Conservation (phyloP, 23 tunicate species). For the Styela clava region DNA sequence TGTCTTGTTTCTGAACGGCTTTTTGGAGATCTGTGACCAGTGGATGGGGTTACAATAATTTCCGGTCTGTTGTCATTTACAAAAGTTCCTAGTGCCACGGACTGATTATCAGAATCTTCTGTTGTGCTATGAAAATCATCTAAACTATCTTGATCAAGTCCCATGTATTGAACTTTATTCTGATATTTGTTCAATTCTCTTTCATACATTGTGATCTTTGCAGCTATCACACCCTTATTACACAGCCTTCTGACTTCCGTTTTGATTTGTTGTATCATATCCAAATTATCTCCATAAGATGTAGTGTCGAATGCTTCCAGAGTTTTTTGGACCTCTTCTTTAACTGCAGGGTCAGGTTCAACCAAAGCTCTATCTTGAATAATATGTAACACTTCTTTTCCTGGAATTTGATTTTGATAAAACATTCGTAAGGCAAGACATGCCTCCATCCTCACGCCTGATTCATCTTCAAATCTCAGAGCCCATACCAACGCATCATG, state of each 20-base stretch:
- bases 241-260: conserved; percentile 66
- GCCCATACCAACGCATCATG: conserved; percentile 73
- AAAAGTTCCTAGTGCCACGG: not conserved
- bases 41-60: not conserved
- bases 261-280: conserved; percentile 84
- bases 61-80: not conserved
- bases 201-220: conserved; percentile 74
- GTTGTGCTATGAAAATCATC: not conserved
- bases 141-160: not conserved
- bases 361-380: conserved; percentile 86
- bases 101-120: not conserved
- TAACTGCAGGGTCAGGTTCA: conserved; percentile 70
- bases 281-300: conserved; percentile 85
- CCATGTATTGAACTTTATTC: conserved; percentile 51
- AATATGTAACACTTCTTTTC: conserved; percentile 32
- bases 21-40: not conserved
- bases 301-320: conserved; percentile 60
- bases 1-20: not conserved
- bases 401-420: conserved; percentile 17
- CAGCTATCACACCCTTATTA: conserved; percentile 79
- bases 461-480: conserved; percentile 75
- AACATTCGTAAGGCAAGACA: conserved; percentile 44
- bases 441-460: conserved; percentile 78
- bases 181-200: conserved; percentile 72
- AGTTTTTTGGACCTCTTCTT: conserved; percentile 58